phyloP scores from a whole-genome alignment of 1,140 invertebrate species.

The Trichoplusia ni region DNA sequence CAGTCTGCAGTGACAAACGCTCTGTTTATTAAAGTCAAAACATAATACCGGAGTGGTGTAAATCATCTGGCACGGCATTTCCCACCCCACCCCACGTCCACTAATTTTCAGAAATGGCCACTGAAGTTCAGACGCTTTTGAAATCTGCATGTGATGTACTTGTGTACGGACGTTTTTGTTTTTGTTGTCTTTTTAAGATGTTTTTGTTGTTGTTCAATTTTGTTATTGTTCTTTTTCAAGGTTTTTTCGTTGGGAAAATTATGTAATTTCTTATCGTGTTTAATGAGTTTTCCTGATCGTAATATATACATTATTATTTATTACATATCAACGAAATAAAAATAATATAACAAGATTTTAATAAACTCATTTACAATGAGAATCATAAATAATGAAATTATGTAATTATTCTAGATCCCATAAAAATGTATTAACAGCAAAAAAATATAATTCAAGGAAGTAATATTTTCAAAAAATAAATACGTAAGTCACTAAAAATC shows the following conservation, averaged over 20 bases:
- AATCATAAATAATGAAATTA: no score
- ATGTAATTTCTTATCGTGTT: no score
- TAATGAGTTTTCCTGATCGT: no score
- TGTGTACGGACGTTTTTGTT: not conserved
- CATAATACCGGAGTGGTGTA: slow-evolving; percentile 79
- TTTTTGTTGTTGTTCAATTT: no score
- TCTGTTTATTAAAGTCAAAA: slow-evolving; percentile 81
- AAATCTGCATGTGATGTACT: slow-evolving; percentile 46
- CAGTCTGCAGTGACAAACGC: slow-evolving; percentile 70
- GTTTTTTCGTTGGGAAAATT: no score
- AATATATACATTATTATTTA: no score
- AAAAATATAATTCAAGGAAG: slow-evolving; percentile 1
- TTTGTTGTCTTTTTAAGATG: not conserved
- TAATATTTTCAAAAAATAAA: slow-evolving; percentile 15
- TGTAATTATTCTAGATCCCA: no score
- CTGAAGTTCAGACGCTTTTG: slow-evolving; percentile 56
- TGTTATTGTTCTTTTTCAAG: no score
- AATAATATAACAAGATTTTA: no score
- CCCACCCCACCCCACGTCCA: slow-evolving; percentile 53
- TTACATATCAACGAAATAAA: no score
- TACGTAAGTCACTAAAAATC: slow-evolving; percentile 45
- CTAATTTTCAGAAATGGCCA: slow-evolving; percentile 75
- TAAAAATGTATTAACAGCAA: not conserved
- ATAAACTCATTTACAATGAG: no score
- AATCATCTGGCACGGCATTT: slow-evolving; percentile 73